Conservation (phyloP, 2,113 vertebrate species). For the Polyodon spathula region DNA sequence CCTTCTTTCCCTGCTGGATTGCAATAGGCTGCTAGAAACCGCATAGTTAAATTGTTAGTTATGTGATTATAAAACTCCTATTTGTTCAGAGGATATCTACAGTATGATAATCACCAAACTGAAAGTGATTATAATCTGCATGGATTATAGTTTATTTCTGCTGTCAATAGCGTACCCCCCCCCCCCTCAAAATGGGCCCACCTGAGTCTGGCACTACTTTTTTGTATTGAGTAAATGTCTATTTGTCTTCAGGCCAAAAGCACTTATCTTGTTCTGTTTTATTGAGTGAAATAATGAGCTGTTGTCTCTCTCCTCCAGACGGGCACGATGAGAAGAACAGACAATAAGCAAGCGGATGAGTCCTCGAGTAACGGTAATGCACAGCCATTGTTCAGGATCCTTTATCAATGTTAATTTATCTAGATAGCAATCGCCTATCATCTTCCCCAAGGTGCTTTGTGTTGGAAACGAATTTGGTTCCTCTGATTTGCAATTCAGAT, state of each 20-base stretch:
- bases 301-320: background rate
- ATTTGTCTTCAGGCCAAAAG: background rate
- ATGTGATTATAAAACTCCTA: no score
- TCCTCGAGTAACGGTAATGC: background rate
- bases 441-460: conserved; percentile 1
- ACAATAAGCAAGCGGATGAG: background rate
- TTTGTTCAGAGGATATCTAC: no score
- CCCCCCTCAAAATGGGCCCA: no score
- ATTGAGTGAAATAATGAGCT: background rate
- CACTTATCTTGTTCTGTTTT: conserved; percentile 1
- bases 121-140: no score
- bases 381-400: background rate
- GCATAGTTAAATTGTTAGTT: no score
- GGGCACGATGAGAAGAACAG: background rate
- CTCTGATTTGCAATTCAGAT: conserved; percentile 5
- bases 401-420: background rate
- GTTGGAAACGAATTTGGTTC: background rate
- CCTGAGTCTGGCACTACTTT: background rate
- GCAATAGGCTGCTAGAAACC: no score
- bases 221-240: background rate
- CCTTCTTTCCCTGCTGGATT: no score
- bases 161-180: no score
- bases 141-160: no score
- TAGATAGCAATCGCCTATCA: background rate
- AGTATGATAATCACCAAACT: no score